phyloP scores from a whole-genome alignment of 1,140 invertebrate genomes.

The Bombus vancouverensis region DNA sequence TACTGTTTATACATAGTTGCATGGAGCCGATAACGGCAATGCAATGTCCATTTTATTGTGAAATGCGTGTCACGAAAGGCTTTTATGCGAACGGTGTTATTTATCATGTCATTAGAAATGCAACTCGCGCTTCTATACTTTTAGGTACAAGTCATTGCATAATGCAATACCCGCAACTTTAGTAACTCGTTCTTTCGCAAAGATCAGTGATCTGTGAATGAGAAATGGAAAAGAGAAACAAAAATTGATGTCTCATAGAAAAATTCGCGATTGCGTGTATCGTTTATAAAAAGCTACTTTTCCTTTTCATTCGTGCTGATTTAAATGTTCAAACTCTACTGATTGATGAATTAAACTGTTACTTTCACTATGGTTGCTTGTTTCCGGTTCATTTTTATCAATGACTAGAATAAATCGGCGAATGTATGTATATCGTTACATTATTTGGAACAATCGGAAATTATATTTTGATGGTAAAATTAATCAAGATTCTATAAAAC shows the following conservation, averaged over 20 bases:
- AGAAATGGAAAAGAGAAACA: not conserved
- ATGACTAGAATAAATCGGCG: not conserved
- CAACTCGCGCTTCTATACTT: slow-evolving; percentile 35
- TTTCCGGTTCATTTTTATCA: not conserved
- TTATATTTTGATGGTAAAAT: not conserved
- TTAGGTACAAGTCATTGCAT: slow-evolving; percentile 32
- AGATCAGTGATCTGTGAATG: slow-evolving; percentile 3
- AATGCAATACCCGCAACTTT: slow-evolving; percentile 11
- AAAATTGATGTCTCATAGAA: too few species aligned
- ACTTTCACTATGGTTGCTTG: slow-evolving; percentile 6
- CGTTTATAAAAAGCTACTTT: not conserved
- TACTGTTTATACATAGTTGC: not conserved
- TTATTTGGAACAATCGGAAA: not conserved
- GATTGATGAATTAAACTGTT: not conserved
- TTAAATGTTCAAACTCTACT: not conserved
- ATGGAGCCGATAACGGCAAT: too few species aligned
- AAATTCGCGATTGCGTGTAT: too few species aligned
- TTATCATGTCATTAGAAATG: slow-evolving; percentile 28
- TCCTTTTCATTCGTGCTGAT: not conserved
- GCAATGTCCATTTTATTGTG: slow-evolving; percentile 25
- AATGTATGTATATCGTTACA: not conserved
- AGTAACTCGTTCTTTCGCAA: slow-evolving; percentile 42
- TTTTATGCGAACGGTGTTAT: not conserved
- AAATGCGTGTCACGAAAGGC: slow-evolving; percentile 24
- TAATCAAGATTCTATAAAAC: not conserved